Base-by-base conservation (phyloP, 1,140 invertebrate species). In the Cardiocondyla obscurior region DNA sequence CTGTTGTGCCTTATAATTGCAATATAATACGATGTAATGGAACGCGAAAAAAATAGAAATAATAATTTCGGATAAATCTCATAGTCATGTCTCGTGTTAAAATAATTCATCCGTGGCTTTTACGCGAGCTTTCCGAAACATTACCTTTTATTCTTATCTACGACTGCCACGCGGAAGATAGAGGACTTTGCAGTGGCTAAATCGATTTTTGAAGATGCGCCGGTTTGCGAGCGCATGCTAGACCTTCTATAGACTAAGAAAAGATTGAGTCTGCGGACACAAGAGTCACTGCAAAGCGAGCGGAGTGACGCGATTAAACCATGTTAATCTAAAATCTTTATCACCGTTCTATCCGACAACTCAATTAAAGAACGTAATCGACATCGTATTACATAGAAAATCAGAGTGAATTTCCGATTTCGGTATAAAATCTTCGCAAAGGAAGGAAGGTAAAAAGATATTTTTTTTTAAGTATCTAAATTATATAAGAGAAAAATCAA, bases 151-250 rank as follows among this genome's bases (percentile, higher is more conserved):
- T 16, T 53, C 60, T 65, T 77, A 77, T 77, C 74, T 77, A 53
- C 30, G 73, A 77, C 60, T 39, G 62, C 74, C 74, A 67, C 46
- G 30, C 19, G 30, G 60, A 67, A 77, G 74, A 77, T 77, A 77
- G 44, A 77, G 53, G 44, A 77, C 74, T 67, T 77, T 14, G 44
- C 46, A 16, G 60, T 16, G 19, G 74, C 22, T 77, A 67, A 77
- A 77, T 77, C 74, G 60, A 77, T 77, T 77, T 77, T 77, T 77
- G 60, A 53, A 65, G 74, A 67, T 77, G 74, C 74, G 44, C 73
- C 44, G 22, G 19, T 53, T 28, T 16, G 28, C 19, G 58, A 64
- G 73, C 73, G 58, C 74, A 42, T 76, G 39, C 49, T 49, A 8
- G 22, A 77, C 36, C 44, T 33, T 39, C 60, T 16, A 16, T 33